These are phyloP conservation scores for Sceliomorpha sp. DNA, from an alignment of 2,888 invertebrate genomes.

Conservation along the genomic window DNA sequence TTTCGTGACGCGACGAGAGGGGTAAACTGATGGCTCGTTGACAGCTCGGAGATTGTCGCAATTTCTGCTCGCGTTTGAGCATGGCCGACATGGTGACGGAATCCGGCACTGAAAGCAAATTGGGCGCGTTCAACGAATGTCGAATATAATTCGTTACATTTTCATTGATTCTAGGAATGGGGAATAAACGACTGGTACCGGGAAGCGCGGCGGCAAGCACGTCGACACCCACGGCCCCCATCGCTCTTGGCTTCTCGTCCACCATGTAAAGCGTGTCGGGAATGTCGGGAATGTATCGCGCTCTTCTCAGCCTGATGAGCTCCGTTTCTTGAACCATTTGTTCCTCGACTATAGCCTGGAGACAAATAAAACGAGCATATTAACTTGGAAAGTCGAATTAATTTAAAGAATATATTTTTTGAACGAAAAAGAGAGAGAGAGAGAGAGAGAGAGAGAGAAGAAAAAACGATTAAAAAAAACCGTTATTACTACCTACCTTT, in stretches of 20 bases:
- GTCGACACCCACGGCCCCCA: conserved; percentile 83
- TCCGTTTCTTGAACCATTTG: conserved; percentile 90
- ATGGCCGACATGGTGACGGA: conserved; percentile 88
- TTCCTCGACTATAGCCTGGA: conserved; percentile 89
- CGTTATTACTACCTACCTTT: too few relatives aligned
- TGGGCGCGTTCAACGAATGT: conserved; percentile 8
- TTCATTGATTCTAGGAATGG: too few relatives aligned
- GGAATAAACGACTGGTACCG: too few relatives aligned
- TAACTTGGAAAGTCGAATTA: too few relatives aligned
- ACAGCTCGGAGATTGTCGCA: conserved; percentile 89
- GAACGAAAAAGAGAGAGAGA: too few relatives aligned
- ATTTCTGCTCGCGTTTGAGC: conserved; percentile 91
- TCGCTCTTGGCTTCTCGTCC: conserved; percentile 83
- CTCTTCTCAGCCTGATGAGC: conserved; percentile 85
- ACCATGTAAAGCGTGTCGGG: conserved; percentile 97
- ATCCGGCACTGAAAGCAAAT: conserved; percentile 84
- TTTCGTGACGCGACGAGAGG: conserved; percentile 88
- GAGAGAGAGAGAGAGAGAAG: too few relatives aligned
- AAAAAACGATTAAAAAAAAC: too few relatives aligned
- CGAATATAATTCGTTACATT: conserved; percentile 3
- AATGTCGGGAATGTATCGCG: conserved; percentile 89
- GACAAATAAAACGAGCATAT: too few relatives aligned
- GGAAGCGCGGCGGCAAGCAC: conserved; percentile 85
- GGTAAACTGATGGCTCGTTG: conserved; percentile 89
- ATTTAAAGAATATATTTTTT: conserved; percentile 24